Percentiles rank a stretch among this genome's conserved stretches.
Conservation (phyloP, 23 tunicate species). For the Botrylloides violaceus region DNA sequence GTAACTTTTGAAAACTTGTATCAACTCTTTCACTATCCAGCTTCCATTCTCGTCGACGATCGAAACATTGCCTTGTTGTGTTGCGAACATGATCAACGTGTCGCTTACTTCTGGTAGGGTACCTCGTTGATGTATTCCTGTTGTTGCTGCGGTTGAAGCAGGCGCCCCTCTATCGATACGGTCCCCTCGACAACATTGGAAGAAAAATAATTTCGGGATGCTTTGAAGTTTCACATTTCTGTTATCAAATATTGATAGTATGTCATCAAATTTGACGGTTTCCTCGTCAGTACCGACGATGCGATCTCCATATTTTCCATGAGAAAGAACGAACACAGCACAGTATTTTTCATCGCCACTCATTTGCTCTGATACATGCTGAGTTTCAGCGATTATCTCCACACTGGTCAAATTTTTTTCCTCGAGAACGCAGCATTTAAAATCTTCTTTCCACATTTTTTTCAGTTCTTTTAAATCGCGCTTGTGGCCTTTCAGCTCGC, state of each 20-base stretch:
- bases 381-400: neutral
- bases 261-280: neutral
- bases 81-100: neutral
- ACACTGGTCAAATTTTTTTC: neutral
- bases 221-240: neutral
- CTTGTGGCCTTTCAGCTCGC: neutral
- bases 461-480: neutral
- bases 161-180: neutral
- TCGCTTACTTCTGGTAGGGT: neutral
- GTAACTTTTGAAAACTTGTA: neutral
- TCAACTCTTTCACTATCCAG: neutral
- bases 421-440: neutral
- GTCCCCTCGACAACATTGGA: neutral
- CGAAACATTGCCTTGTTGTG: too few species aligned
- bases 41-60: too few species aligned
- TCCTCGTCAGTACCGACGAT: neutral
- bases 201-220: neutral
- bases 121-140: neutral
- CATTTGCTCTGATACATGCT: neutral
- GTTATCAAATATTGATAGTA: neutral
- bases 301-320: neutral
- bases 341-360: neutral
- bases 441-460: neutral
- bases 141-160: neutral
- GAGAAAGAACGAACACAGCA: neutral